Evolutionary conservation across 1,140 invertebrate species (phyloP).

Genomic region (Mizuhopecten yessoensis): DNA sequence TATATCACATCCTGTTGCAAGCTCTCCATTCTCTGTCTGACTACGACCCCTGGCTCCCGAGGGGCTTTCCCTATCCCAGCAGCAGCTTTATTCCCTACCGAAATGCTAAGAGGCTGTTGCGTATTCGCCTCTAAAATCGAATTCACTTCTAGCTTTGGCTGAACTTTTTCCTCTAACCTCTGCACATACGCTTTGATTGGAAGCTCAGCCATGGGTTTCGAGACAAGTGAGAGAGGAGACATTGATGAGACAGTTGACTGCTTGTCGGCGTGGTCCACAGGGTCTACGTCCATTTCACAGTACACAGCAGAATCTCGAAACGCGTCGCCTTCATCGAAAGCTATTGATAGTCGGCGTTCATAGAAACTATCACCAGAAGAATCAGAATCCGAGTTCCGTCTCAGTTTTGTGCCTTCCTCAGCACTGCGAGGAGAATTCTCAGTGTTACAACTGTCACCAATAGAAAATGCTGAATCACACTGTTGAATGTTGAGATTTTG

Average conservation of each 20-base stretch:
- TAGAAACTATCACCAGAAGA: constrained; percentile 73
- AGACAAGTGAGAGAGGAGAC: background rate
- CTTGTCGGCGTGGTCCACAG: background rate
- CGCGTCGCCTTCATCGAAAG: constrained; percentile 69
- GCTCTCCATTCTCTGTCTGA: constrained; percentile 71
- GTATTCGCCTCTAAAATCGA: background rate
- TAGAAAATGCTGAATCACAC: constrained; percentile 73
- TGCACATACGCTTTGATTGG: constrained; percentile 72
- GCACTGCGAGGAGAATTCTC: constrained; percentile 43
- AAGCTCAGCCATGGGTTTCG: background rate
- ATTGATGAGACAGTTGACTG: constrained; percentile 29
- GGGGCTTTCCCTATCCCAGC: constrained; percentile 63
- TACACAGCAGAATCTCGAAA: constrained; percentile 70
- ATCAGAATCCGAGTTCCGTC: background rate
- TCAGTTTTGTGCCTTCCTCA: constrained; percentile 4
- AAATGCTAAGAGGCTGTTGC: background rate
- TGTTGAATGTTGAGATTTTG: constrained; percentile 64
- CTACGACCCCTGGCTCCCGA: constrained; percentile 71
- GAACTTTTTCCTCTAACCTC: constrained; percentile 70
- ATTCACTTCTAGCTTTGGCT: constrained; percentile 49
- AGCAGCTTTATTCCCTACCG: constrained; percentile 10
- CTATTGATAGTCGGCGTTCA: constrained; percentile 71
- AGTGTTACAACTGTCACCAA: background rate
- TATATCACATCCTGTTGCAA: constrained; percentile 55
- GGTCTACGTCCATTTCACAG: constrained; percentile 65